Evolutionary conservation across 2,113 vertebrate genomes (phyloP), one percentile per base, ranked within the genome.

Genomic region (Anolis sagrei): DNA sequence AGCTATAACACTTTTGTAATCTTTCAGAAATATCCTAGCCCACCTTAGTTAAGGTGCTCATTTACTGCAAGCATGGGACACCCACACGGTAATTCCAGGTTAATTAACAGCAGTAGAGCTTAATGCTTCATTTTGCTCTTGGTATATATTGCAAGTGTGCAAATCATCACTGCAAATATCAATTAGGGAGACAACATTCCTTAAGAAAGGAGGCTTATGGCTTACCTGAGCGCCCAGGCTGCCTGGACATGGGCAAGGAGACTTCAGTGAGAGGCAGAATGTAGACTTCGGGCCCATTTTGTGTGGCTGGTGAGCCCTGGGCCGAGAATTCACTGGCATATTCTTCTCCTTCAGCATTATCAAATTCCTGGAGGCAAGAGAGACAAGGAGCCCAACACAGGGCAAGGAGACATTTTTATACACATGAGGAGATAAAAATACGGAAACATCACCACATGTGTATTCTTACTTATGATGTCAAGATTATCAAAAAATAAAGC

Each of bases 191-290:
- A 1, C 9, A 23, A 64, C n/a, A 34, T 36, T 69, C n/a, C 14
- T 27, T 54, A 81, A 86, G 49, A 27, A 27, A 2, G 84, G n/a
- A 48, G 18, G 48, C 27, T 34, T 32, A 44, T 25, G 18, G 90
- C 97, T 95, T 96, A 99, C 98, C 98, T 95, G 98, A 97, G 88
- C 96, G 96, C 23, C 97, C 94, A 0, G 98, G 98, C 93, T 99
- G 98, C 95, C 97, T 98, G 84, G 98, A 97, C 87, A 97, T 96
- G 7, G 98, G 98, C 90, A 99, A 95, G 0, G 98, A 97, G 87
- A 99, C 96, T 94, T 99, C 97, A 0, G 97, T 98, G 94, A 99
- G 98, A 0, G 98, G 98, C 92, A 99, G 97, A 88, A 99, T 94
- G 1, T 99, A 99, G 86, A 99, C 98, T 82, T 99, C 98, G 0